These are phyloP conservation scores for Propithecus coquereli DNA, from an alignment of 2,113 vertebrate species.

Conservation along the genomic window DNA sequence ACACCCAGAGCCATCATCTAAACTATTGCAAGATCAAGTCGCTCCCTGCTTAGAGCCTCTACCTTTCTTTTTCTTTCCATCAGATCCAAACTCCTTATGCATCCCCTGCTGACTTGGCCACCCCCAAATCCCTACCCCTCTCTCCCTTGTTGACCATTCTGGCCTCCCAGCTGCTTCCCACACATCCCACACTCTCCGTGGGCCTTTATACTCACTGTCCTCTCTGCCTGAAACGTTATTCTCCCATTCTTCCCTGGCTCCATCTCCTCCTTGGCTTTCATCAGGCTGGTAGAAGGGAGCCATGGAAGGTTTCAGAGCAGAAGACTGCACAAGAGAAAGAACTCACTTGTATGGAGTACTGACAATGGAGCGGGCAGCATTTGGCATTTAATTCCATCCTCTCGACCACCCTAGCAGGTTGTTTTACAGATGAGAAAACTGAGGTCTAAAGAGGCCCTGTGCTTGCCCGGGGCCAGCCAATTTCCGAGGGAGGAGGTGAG, in stretches of 20 bases:
- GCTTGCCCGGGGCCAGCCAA: background rate
- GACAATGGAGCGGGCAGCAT: accelerated
- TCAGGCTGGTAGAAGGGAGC: background rate
- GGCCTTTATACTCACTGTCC: background rate
- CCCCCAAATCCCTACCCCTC: accelerated
- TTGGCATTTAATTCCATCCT: background rate
- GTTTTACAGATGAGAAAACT: background rate
- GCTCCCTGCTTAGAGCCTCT: background rate
- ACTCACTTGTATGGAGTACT: background rate
- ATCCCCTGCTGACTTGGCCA: background rate
- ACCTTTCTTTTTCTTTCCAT: accelerated
- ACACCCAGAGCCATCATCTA: background rate
- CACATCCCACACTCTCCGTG: accelerated
- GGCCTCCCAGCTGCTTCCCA: background rate
- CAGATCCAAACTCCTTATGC: background rate
- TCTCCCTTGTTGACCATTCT: accelerated
- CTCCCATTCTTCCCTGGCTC: too few relatives aligned
- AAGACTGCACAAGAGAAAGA: accelerated
- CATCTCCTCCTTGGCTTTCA: background rate
- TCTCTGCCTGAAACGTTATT: background rate
- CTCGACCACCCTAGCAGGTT: background rate
- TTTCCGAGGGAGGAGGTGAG: background rate
- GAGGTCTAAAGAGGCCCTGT: background rate
- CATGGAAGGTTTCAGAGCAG: background rate
- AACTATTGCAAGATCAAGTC: background rate